Base-by-base conservation (phyloP, 1,140 invertebrate species). In the Papilio helenus region DNA sequence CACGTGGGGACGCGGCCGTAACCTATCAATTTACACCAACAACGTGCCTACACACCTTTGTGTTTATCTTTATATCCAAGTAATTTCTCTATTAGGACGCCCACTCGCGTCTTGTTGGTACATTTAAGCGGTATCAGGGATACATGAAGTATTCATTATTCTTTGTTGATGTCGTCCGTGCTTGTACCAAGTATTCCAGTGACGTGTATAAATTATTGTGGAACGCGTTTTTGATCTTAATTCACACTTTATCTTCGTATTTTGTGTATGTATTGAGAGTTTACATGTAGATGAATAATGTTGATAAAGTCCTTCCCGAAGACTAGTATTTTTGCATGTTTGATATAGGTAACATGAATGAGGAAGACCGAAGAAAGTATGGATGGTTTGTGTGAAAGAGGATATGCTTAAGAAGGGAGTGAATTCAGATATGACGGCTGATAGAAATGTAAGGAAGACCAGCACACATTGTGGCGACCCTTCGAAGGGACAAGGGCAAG, bases 21-120 rank as follows among this genome's bases (percentile, higher is more conserved):
- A 79, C 84, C 89, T 92, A 93, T 93, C 91, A 92, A 92, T 90
- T 91, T 88, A 89, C 87, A 89, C 84, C 84, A 83, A 85, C 82
- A 83, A 82, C 79, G 71, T 80, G 81, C 79, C 77, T 76, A 91
- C 84, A 86, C 83, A 87, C 80, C 85, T 87, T 87, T 88, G 87
- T 86, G 87, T 91, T 90, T 92, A 91, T 93, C 76, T 91, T 92
- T 91, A 91, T 88, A 85, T 88, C 85, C 83, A 85, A 89, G 91
- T 93, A 92, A 93, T 93, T 93, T 93, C 92, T 93, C 92, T 93
- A 93, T 93, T 93, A 93, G 85, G 84, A 85, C 87, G 81, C 86
- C 86, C 85, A 90, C 88, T 84, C 84, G 77, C 61, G 46, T 80
- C 78, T 82, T 82, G 82, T 85, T 83, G 81, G 81, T 82, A 79